These are phyloP conservation scores for Cryptoblepharus egeriae DNA, from an alignment of 2,797 vertebrate genomes.

Conservation along the genomic window DNA sequence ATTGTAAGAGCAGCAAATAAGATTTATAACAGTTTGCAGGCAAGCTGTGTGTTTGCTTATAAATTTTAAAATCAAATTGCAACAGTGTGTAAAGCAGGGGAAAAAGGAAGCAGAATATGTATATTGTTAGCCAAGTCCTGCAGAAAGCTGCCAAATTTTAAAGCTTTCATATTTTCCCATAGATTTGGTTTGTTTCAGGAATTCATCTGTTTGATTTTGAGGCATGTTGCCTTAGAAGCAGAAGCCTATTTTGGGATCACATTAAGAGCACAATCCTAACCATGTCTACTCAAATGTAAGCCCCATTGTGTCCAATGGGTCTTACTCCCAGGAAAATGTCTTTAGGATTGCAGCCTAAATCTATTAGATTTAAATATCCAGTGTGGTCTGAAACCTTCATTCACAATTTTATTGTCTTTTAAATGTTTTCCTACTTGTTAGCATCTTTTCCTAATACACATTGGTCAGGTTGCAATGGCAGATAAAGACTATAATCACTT, in stretches of 20 bases:
- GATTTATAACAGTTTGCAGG: not conserved
- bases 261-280: too few relatives aligned
- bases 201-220: not conserved
- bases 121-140: not conserved
- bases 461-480: accelerated
- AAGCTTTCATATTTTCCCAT: not conserved
- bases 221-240: constrained; percentile 34
- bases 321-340: too few relatives aligned
- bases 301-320: too few relatives aligned
- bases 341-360: too few relatives aligned
- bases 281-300: too few relatives aligned
- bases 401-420: constrained; percentile 5
- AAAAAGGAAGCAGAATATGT: not conserved
- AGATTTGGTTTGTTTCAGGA: not conserved
- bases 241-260: constrained; percentile 54
- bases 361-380: constrained; percentile 10
- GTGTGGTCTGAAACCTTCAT: not conserved
- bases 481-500: constrained; percentile 15
- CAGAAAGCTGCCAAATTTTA: not conserved
- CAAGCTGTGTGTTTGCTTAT: not conserved
- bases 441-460: not conserved
- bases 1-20: not conserved
- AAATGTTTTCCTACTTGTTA: constrained; percentile 10
- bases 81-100: not conserved
- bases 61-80: not conserved